Evolutionary conservation across 1,140 invertebrate genomes (phyloP).

Genomic region (Adoxophyes honmai): DNA sequence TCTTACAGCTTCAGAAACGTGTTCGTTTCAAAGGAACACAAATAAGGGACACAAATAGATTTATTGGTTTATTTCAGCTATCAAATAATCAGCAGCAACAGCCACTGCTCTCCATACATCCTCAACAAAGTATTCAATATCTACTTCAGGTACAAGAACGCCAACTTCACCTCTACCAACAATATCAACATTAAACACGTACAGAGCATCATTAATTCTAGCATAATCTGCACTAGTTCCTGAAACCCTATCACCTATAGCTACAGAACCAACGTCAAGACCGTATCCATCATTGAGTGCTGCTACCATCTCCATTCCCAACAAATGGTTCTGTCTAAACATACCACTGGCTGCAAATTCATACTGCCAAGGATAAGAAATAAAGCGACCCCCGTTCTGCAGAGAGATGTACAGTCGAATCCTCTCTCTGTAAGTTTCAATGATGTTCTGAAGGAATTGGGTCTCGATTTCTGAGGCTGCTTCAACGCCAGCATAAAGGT

Average conservation of each 20-base stretch:
- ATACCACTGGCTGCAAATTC: constrained; percentile 57
- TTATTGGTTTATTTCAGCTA: neutral
- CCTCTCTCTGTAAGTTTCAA: constrained; percentile 32
- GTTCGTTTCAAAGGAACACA: no score
- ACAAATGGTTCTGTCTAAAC: constrained; percentile 48
- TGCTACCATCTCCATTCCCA: constrained; percentile 41
- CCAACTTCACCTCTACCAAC: constrained; percentile 31
- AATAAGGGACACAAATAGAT: no score
- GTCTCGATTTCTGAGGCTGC: constrained; percentile 53
- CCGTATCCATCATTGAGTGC: constrained; percentile 37
- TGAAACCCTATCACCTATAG: constrained; percentile 44
- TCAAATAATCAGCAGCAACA: constrained; percentile 35
- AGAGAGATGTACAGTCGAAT: constrained; percentile 47
- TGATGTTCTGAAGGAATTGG: constrained; percentile 31
- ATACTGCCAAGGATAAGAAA: constrained; percentile 59
- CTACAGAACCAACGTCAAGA: constrained; percentile 37
- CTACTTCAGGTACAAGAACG: constrained; percentile 40
- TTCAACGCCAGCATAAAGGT: constrained; percentile 41
- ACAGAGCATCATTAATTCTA: constrained; percentile 34
- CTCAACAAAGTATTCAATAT: constrained; percentile 41
- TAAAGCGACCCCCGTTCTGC: constrained; percentile 50
- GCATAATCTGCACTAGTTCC: constrained; percentile 54
- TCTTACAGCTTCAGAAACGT: no score
- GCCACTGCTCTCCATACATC: constrained; percentile 47
- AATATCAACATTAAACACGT: constrained; percentile 50